A percentile compares a stretch with the other conserved stretches of the same genome.
Conservation (phyloP, 2,113 vertebrate species). For the Emydocephalus ijimae region DNA sequence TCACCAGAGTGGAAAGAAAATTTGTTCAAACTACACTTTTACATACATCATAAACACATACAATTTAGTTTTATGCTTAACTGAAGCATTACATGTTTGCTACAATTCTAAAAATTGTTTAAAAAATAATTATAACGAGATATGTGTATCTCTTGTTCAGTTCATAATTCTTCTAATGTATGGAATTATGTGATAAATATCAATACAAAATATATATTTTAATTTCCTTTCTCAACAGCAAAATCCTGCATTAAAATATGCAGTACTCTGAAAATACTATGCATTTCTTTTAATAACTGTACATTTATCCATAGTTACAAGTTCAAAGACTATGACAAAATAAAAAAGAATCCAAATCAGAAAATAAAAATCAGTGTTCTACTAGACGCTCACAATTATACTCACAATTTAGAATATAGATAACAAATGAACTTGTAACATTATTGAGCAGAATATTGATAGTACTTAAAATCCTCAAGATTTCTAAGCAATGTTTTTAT, state of each 20-base stretch:
- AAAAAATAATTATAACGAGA: neutral
- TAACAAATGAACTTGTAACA: neutral
- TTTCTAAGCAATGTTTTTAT: constrained; percentile 14
- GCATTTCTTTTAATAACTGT: constrained; percentile 20
- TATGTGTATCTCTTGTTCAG: neutral
- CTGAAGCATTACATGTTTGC: neutral
- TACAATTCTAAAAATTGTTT: neutral
- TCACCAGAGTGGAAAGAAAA: constrained; percentile 33
- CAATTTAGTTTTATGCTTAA: neutral
- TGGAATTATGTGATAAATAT: neutral
- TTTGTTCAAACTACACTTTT: constrained; percentile 50
- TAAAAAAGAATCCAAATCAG: neutral
- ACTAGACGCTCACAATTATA: neutral
- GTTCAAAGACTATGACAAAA: neutral
- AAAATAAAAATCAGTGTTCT: neutral
- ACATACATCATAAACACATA: constrained; percentile 26
- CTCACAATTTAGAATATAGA: neutral
- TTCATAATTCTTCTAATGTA: neutral
- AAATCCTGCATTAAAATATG: neutral
- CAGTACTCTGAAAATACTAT: constrained; percentile 13
- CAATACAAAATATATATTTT: neutral
- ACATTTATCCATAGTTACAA: neutral
- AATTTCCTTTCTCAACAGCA: neutral
- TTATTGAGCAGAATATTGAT: neutral
- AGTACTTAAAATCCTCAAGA: neutral